Evolutionary conservation across 2,113 vertebrate genomes (phyloP), one percentile per base, ranked within the genome.

Genomic region (Australoheros scitulus): DNA sequence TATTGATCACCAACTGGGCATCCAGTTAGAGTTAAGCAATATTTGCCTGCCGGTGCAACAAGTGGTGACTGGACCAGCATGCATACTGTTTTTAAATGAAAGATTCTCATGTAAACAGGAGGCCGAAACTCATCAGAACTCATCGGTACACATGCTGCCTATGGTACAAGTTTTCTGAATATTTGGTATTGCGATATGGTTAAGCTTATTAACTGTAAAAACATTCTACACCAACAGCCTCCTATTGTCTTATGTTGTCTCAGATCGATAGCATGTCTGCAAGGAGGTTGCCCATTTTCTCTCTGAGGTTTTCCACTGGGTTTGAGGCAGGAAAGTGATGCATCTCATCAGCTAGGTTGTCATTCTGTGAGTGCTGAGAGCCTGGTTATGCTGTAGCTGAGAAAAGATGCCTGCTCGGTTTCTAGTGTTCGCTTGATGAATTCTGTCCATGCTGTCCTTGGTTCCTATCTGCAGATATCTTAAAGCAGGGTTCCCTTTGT

Each of bases 401-500:
- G 79, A 47, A 81, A 47, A 81, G 82, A 77, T 22, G 36, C 41
- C 43, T 65, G 29, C 63, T 75, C 1, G 5, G 56, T 56, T 80
- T 87, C 78, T 41, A 36, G 26, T 76, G 63, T 81, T 76, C 76
- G n/a, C 50, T 75, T 59, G 24, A 9, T 65, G 57, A 34, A 38
- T 65, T 80, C 38, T 74, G 72, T 80, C 82, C 78, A 68, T 65
- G 36, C 59, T 80, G 89, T 91, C 92, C 87, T 93, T 89, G 91
- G 82, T 55, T 68, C 36, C 84, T 77, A 79, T 86, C 83, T 65
- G 60, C 77, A 61, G 50, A 90, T 52, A 64, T 85, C 76, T 87
- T 86, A 87, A 90, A 78, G 72, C 78, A 82, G 81, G 60, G 75
- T 77, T 82, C 82, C 83, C 65, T 80, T 79, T 92, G 90, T 87